Base-by-base conservation (phyloP, 30 jellyfish, hydroid and myxozoan species). In the Aurelia sp. region DNA sequence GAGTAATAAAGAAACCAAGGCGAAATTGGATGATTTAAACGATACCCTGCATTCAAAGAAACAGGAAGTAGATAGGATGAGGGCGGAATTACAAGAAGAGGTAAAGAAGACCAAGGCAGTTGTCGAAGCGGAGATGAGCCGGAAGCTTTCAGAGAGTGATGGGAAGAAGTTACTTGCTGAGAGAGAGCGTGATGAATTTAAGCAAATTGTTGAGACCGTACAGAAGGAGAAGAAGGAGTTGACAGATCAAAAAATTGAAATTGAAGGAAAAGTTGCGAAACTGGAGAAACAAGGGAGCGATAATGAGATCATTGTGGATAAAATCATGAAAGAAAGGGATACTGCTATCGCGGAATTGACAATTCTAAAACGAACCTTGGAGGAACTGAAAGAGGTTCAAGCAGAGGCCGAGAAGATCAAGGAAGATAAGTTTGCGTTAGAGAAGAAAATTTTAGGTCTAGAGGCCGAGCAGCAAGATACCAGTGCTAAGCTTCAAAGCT, bases 51-150 rank as follows among this genome's bases (percentile, higher is more conserved):
- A 60, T 11, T 31, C 21, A 23, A 78, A 78, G 33, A 67, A 52
- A n/a, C 66, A 61, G 13, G 91, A 87, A 73, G 64, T 71, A 27
- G 81, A 78, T 19, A 47, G 21, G 19, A 37, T 87, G 91, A 81
- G 69, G 15, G 53, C 61, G 19, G 88, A 77, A 10, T 87, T 78
- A 50, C 91, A 87, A 35, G 96, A 87, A 27, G 92, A 87, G 72
- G 68, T 86, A 0, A 51, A 19, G 60, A 61, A 62, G 63, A 16
- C 66, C 15, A 40, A 76, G 50, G 21, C 65, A 6, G 51, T 51
- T 59, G 59, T 76, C 7, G 76, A 76, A 21, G 76, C 76, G 3
- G 65, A 18, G 11, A 44, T 63, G 53, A 17, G 13, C 16, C 47
- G 50, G 66, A 76, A 60, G 50, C 51, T 76, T 20, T 7, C 52